These are phyloP conservation scores for Morphnarchus princeps DNA, from an alignment of 2,113 vertebrate genomes.

Conservation along the genomic window DNA sequence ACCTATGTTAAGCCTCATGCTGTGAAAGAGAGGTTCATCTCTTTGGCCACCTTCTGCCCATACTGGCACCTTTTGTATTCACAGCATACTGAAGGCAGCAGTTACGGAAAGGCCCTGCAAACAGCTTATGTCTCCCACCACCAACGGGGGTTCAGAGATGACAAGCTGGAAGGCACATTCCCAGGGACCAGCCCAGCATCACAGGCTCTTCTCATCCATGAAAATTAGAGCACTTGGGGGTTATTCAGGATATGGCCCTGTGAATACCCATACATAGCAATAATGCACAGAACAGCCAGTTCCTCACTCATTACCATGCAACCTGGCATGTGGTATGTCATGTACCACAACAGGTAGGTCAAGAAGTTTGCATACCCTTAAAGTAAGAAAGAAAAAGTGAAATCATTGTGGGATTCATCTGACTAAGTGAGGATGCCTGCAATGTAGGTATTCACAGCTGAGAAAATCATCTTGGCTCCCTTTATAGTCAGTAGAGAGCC, in stretches of 20 bases:
- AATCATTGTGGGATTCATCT: neutral
- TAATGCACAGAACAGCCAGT: accelerated
- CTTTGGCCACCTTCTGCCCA: neutral
- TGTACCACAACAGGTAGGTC: neutral
- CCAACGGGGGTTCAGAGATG: neutral
- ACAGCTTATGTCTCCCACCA: neutral
- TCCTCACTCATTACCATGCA: neutral
- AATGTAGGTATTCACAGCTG: neutral
- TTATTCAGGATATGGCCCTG: neutral
- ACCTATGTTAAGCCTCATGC: neutral
- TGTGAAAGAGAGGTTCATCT: neutral
- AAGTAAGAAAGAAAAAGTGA: neutral
- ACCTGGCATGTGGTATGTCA: accelerated
- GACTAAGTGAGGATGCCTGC: neutral
- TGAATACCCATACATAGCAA: neutral
- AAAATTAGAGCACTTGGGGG: neutral
- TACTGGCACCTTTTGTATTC: neutral
- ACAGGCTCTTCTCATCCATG: neutral
- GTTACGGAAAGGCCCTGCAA: neutral
- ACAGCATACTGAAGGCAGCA: neutral
- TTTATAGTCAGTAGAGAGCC: neutral
- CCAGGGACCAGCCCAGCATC: neutral
- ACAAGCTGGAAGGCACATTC: neutral
- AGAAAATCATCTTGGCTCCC: neutral
- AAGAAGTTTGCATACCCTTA: neutral